A percentile compares a stretch with the other conserved stretches of the same genome.
These are phyloP conservation scores for Pterocles burchelli DNA, from an alignment of 2,113 vertebrate species.

Conservation along the genomic window DNA sequence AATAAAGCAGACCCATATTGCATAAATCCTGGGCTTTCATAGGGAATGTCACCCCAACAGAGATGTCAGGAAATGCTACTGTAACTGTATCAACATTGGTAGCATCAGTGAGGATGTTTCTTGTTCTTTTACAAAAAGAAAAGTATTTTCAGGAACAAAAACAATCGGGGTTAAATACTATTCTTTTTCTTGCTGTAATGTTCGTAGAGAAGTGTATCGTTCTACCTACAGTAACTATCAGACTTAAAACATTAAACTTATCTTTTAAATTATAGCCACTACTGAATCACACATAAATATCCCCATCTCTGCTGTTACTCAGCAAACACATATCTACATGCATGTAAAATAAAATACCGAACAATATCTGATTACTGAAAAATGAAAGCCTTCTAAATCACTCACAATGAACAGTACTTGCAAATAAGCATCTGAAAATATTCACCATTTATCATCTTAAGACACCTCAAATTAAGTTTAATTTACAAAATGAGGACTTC, in stretches of 20 bases:
- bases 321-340: slow-evolving; percentile 49
- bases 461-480: slow-evolving; percentile 46
- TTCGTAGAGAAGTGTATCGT: slow-evolving; percentile 42
- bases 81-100: not conserved
- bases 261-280: slow-evolving; percentile 55
- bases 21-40: not conserved
- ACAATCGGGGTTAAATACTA: slow-evolving; percentile 36
- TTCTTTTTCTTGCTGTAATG: slow-evolving; percentile 35
- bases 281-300: slow-evolving; percentile 35
- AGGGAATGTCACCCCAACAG: not conserved
- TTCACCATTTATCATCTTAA: slow-evolving; percentile 17
- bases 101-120: not conserved
- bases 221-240: slow-evolving; percentile 25
- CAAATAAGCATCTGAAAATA: slow-evolving; percentile 56
- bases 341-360: slow-evolving; percentile 60
- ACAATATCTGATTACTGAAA: slow-evolving; percentile 49
- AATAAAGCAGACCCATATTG: not conserved
- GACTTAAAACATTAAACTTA: slow-evolving; percentile 40
- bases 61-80: slow-evolving; percentile 13
- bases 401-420: slow-evolving; percentile 53
- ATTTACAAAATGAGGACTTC: slow-evolving; percentile 47
- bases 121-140: not conserved
- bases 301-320: slow-evolving; percentile 8
- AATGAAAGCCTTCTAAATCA: slow-evolving; percentile 52
- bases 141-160: slow-evolving; percentile 37